Percentiles rank a stretch among this genome's conserved stretches.
Evolutionary conservation across 2,113 vertebrate species (phyloP).

Genomic region (Bufo gargarizans): DNA sequence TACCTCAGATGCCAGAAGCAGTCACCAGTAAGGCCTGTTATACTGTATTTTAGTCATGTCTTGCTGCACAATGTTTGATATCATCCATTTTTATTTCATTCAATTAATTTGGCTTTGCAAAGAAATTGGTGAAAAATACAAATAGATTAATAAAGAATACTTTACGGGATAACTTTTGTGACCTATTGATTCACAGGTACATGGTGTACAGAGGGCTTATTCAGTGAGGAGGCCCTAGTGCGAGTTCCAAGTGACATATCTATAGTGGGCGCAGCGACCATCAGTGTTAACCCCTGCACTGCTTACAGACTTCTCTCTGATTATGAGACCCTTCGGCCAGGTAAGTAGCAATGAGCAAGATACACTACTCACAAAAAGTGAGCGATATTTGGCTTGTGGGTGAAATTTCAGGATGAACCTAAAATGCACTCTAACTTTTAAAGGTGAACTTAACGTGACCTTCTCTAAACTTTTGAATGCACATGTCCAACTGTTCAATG

Average conservation of each 20-base stretch:
- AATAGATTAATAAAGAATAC: neutral
- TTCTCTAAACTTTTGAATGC: too few relatives aligned
- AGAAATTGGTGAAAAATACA: neutral
- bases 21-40: neutral
- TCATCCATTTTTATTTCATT: neutral
- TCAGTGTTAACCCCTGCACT: slow-evolving; percentile 93
- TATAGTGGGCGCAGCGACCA: slow-evolving; percentile 83
- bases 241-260: slow-evolving; percentile 82
- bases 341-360: slow-evolving; percentile 64
- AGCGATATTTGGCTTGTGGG: too few relatives aligned
- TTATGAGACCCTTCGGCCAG: slow-evolving; percentile 84
- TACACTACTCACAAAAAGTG: neutral
- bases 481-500: too few relatives aligned
- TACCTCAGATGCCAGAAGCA: neutral
- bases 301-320: slow-evolving; percentile 89
- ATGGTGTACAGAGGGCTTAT: slow-evolving; percentile 82
- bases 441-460: too few relatives aligned
- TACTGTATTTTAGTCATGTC: neutral
- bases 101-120: neutral
- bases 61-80: slow-evolving; percentile 1
- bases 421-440: too few relatives aligned
- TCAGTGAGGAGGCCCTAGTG: slow-evolving; percentile 74
- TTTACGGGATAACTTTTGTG: neutral
- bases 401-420: too few relatives aligned
- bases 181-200: slow-evolving; percentile 75